phyloP scores from a whole-genome alignment of 2,888 invertebrate genomes.

The Thysanoteuthis rhombus region DNA sequence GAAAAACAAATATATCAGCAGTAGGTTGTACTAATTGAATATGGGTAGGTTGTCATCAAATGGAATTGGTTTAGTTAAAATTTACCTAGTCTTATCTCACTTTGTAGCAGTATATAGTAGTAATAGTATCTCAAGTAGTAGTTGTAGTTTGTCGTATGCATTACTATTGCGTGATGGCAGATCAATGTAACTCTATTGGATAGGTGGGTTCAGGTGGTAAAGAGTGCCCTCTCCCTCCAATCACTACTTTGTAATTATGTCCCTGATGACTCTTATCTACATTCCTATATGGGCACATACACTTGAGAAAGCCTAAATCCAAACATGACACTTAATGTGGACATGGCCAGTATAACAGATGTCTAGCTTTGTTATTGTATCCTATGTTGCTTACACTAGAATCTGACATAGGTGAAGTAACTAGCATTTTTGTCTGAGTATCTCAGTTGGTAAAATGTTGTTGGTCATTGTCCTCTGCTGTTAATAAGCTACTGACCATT shows the following conservation, averaged over 20 bases:
- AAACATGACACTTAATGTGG: not conserved
- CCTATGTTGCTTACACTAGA: not conserved
- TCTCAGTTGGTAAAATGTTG: not conserved
- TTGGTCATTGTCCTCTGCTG: not conserved
- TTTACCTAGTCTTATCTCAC: not conserved
- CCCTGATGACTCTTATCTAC: not conserved
- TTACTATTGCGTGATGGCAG: not conserved
- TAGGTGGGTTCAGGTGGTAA: not conserved
- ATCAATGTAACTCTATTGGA: not conserved
- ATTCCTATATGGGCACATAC: not conserved
- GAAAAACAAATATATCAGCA: too few relatives aligned
- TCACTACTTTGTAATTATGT: not conserved
- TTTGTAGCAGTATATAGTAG: not conserved
- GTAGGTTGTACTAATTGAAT: too few relatives aligned
- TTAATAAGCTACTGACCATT: not conserved
- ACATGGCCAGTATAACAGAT: not conserved
- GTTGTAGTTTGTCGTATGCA: not conserved
- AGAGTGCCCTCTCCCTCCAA: not conserved
- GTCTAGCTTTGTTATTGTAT: not conserved
- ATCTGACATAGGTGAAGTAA: not conserved
- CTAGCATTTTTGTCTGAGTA: not conserved
- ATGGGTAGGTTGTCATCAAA: too few relatives aligned
- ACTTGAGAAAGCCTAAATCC: not conserved
- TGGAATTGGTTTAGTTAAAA: not conserved
- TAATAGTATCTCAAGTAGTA: not conserved